Evolutionary conservation across 2,888 invertebrate genomes (phyloP), one percentile per base, ranked within the genome.

Genomic region (Eledona agricola): DNA sequence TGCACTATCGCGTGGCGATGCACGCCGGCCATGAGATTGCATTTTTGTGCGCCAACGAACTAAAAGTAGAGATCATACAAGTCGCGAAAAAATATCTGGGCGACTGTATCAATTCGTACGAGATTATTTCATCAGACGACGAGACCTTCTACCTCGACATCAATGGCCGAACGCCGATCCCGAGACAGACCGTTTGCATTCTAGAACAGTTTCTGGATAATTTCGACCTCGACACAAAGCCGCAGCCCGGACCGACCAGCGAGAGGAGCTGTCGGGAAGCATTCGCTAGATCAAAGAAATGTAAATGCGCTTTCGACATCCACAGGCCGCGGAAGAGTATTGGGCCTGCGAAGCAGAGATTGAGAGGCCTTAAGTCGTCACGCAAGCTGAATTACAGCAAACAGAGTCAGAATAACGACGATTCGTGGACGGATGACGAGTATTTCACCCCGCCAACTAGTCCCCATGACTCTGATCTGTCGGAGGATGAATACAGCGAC

Each of bases 361-460:
- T n/a, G n/a, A n/a, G n/a, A n/a, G n/a, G n/a, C n/a, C n/a, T n/a
- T n/a, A n/a, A n/a, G n/a, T n/a, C n/a, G n/a, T n/a, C n/a, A n/a
- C n/a, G n/a, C n/a, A n/a, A n/a, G n/a, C n/a, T n/a, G n/a, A n/a
- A n/a, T n/a, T n/a, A n/a, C n/a, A n/a, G n/a, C n/a, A n/a, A n/a
- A n/a, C n/a, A n/a, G n/a, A n/a, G n/a, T n/a, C n/a, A n/a, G n/a
- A n/a, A n/a, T n/a, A n/a, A n/a, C n/a, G 51, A 51, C 32, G 37
- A 17, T 23, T 51, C 31, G 28, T 35, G 26, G 2, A 28, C 46
- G 1, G 63, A 79, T 5, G 78, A 79, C 1, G 79, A 80, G 31
- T 90, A 82, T 72, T 77, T 76, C 47, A 90, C 90, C 0, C 89
- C 90, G 1, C 84, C 75, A 63, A 81, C 77, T 67, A 79, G 67